Conservation (phyloP, 2,113 vertebrate species). For the Procavia capensis region DNA sequence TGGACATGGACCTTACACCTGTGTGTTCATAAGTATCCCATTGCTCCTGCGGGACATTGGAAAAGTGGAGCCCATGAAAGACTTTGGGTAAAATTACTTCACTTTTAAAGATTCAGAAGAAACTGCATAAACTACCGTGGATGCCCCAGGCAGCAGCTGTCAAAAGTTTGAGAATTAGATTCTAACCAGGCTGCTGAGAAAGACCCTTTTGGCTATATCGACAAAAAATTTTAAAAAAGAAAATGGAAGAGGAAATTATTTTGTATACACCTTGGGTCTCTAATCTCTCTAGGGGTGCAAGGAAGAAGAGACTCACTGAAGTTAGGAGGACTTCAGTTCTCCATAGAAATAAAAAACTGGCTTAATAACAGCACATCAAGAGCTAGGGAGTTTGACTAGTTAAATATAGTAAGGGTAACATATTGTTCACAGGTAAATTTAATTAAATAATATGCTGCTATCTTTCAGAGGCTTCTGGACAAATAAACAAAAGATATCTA, state of each 20-base stretch:
- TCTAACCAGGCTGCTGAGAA: not conserved
- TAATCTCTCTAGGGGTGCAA: slow-evolving; percentile 30
- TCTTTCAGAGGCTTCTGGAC: not conserved
- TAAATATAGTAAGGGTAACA: not conserved
- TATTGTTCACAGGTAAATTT: not conserved
- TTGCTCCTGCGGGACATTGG: not conserved
- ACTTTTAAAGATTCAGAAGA: not conserved
- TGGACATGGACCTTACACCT: not conserved
- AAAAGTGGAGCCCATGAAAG: not conserved
- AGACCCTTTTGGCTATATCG: not conserved
- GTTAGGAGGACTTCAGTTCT: not conserved
- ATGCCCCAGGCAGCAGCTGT: not conserved
- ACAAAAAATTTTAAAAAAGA: not conserved
- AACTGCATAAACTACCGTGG: not conserved
- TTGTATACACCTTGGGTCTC: not conserved
- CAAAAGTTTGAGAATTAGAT: not conserved
- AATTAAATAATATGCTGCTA: slow-evolving; percentile 9
- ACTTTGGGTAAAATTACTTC: not conserved
- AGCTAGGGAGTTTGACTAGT: not conserved
- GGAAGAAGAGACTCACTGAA: not conserved
- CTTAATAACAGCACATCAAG: not conserved
- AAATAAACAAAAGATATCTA: not conserved
- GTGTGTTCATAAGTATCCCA: not conserved
- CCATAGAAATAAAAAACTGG: not conserved
- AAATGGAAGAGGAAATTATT: not conserved